These are phyloP conservation scores for Periparus ater DNA, from an alignment of 2,797 vertebrate species.

Conservation along the genomic window DNA sequence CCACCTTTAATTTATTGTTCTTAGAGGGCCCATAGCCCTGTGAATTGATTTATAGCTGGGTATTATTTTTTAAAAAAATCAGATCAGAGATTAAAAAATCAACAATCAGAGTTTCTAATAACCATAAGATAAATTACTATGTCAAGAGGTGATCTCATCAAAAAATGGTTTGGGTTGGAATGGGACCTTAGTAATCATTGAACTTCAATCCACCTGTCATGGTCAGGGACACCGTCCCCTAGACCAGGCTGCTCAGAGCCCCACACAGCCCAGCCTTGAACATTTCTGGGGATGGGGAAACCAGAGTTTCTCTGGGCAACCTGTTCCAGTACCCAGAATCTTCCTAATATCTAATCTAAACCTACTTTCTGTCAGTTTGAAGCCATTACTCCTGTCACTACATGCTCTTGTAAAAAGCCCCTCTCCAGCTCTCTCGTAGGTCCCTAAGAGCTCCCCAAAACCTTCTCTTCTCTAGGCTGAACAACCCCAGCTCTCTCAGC, in stretches of 20 bases:
- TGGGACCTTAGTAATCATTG: not conserved
- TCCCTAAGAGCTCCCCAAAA: not conserved
- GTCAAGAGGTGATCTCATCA: not conserved
- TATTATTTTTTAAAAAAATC: not conserved
- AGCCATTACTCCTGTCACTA: not conserved
- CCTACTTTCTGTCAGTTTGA: not conserved
- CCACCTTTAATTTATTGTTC: not conserved
- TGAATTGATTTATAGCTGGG: not conserved
- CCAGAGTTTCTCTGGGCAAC: not conserved
- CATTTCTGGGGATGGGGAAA: not conserved
- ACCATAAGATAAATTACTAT: not conserved
- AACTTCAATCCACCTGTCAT: not conserved
- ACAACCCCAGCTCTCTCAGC: not conserved
- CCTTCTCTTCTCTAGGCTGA: not conserved
- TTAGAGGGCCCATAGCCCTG: not conserved
- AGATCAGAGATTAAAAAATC: not conserved
- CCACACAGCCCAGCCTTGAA: not conserved
- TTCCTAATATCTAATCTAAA: not conserved
- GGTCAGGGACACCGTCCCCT: not conserved
- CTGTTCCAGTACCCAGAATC: not conserved
- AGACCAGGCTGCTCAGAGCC: not conserved
- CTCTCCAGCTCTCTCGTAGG: not conserved
- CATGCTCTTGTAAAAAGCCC: not conserved
- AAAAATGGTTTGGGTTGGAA: not conserved
- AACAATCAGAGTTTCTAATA: not conserved